Evolutionary conservation across 2,888 invertebrate genomes (phyloP).

Genomic region (Ophion slaviceki): DNA sequence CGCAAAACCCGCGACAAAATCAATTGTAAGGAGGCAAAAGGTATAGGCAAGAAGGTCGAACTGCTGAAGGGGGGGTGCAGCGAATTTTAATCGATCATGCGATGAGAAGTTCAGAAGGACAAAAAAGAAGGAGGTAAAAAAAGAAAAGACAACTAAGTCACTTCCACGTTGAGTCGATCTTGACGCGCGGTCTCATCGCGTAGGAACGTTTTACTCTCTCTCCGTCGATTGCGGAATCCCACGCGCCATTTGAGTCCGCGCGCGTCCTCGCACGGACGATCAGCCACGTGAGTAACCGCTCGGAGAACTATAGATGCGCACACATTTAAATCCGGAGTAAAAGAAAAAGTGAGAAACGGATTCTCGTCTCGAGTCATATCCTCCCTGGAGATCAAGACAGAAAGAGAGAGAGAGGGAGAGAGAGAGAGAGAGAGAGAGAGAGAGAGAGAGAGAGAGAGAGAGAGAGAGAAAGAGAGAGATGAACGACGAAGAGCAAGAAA

Average conservation of each 20-base stretch:
- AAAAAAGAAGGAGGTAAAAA: background rate
- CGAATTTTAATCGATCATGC: background rate
- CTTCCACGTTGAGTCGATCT: background rate
- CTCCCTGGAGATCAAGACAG: background rate
- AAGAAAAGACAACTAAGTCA: background rate
- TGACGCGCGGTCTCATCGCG: slow-evolving; percentile 2
- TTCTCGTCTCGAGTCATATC: slow-evolving; percentile 25
- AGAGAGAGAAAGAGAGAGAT: background rate
- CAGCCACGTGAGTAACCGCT: slow-evolving; percentile 44
- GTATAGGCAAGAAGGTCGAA: background rate
- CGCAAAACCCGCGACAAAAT: slow-evolving; percentile 3
- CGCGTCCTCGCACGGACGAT: slow-evolving; percentile 10
- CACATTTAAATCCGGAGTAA: background rate
- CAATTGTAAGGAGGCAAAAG: slow-evolving; percentile 7
- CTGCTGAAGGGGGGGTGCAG: background rate
- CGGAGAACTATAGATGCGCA: slow-evolving; percentile 23
- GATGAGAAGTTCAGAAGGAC: background rate
- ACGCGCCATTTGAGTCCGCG: slow-evolving; percentile 61
- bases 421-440: background rate
- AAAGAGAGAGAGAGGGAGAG: background rate
- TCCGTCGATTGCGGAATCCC: slow-evolving; percentile 41
- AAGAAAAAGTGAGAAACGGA: slow-evolving; percentile 25
- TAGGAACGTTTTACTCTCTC: background rate
- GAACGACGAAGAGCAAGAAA: slow-evolving; percentile 3
- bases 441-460: background rate